Evolutionary conservation across 2,888 invertebrate genomes (phyloP), one percentile per base, ranked within the genome.

Genomic region (Pelosia muscerda): DNA sequence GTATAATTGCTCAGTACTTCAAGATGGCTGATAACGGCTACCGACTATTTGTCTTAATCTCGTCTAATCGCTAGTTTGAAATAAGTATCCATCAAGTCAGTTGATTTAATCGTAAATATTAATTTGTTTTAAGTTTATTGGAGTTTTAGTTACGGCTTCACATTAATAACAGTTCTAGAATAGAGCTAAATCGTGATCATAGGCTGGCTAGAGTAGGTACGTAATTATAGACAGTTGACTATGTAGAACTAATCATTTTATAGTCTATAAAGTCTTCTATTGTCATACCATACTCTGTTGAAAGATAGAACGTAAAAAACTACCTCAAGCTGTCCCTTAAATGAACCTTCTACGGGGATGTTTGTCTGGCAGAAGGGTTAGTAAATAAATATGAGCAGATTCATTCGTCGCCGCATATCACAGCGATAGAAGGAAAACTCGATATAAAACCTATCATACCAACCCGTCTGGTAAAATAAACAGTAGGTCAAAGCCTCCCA

Each of bases 1-100:
- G 79, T 83, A 79, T 87, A 87, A 90, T 90, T 87, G 84, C 84
- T 79, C 75, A 72, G 78, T 74, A 74, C 74, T 82, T 84, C 86
- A 82, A 86, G 86, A 88, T 88, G 69, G 61, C 34, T 76, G 88
- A 89, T 88, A 88, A 80, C 62, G 71, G 76, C 74, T 73, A 77
- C 72, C 64, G 71, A 68, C 71, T 77, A 81, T 84, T 83, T 80
- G 74, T 78, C 73, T 75, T 73, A 73, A 76, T 84, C 65, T 66
- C 67, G 62, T 75, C 67, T 57, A 2, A 13, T 15, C 49, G 0
- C 31, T 58, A 28, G 58, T 60, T 68, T 22, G 55, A 58, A 59
- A 31, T 63, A 63, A 69, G 69, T 72, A 80, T 74, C 76, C 56
- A 68, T 78, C 68, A 78, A n/a, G 55, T 38, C 28, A 26, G 3